phyloP scores from a whole-genome alignment of 2,797 vertebrate species.

The Meda fulgida region DNA sequence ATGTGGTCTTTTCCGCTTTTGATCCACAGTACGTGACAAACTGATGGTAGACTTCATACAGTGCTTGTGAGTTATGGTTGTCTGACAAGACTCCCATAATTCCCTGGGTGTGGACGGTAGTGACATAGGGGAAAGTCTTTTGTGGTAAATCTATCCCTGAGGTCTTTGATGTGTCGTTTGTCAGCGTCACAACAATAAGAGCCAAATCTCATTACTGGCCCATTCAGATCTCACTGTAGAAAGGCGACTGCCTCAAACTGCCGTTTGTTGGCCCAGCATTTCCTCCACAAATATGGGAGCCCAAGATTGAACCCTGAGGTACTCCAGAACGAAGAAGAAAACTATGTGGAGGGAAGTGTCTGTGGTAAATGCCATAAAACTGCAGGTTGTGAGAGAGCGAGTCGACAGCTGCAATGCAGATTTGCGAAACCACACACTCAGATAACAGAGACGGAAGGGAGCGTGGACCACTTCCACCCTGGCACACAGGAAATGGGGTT shows the following conservation, averaged over 20 bases:
- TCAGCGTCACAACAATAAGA: constrained; percentile 46
- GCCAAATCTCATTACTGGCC: constrained; percentile 53
- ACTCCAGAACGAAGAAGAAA: not conserved
- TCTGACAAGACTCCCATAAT: not conserved
- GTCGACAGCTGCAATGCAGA: constrained; percentile 38
- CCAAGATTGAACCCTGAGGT: constrained; percentile 11
- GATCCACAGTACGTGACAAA: not conserved
- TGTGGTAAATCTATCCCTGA: constrained; percentile 58
- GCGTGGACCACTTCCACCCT: not conserved
- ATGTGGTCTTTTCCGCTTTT: constrained; percentile 1
- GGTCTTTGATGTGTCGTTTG: constrained; percentile 36
- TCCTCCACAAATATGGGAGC: not conserved
- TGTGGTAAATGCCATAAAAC: constrained; percentile 32
- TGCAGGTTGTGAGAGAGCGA: not conserved
- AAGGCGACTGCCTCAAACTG: not conserved
- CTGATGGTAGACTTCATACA: not conserved
- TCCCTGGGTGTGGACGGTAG: constrained; percentile 16
- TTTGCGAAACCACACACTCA: constrained; percentile 44
- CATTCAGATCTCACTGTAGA: constrained; percentile 45
- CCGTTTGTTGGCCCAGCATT: not conserved
- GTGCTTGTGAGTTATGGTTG: constrained; percentile 7
- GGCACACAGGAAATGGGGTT: not conserved
- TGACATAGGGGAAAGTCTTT: constrained; percentile 29
- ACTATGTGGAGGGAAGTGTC: not conserved
- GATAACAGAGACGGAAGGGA: constrained; percentile 40